Evolutionary conservation across 2,888 invertebrate genomes (phyloP), one percentile per base, ranked within the genome.

Genomic region (Leptarthrus brevirostris): DNA sequence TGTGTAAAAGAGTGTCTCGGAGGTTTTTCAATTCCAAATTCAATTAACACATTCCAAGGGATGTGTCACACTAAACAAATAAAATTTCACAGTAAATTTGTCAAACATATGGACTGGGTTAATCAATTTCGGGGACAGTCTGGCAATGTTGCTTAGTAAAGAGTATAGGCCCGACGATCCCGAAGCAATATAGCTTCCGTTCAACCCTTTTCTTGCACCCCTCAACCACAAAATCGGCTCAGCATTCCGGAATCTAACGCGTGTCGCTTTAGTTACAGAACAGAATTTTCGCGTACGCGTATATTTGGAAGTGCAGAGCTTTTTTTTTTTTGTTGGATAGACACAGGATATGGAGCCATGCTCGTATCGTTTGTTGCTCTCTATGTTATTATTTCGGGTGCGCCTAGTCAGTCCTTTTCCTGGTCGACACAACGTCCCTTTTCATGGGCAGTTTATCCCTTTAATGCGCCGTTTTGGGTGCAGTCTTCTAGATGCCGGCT

Each of bases 21-120:
- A 24, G 52, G 16, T 14, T 10, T 47, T 34, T 52, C 49, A 49
- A 69, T 30, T 69, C 10, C 18, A 58, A 56, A 72, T 72, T 72
- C 56, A 56, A 72, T 72, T 71, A 56, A 56, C 69, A 69, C 69
- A 69, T 69, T 69, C 69, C 69, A 18, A 34, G 52, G 18, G 44
- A 36, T 26, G n/a, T 70, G 71, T 71, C 54, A 47, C 56, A 72
- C 26, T 47, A 44, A 53, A 58, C 72, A 72, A 72, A 72, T 72
- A 72, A 72, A 72, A 72, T 72, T 71, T 71, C 73, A 73, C 73
- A 58, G 26, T 20, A 53, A 66, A 73, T 73, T 73, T 73, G 54
- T 66, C 44, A 26, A 73, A 64, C 73, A 73, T 66, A 73, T 73
- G 73, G 44, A 64, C 73, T 47, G 58, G 49, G 72, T 72, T 58